Evolutionary conservation across 2,888 invertebrate species (phyloP).

Genomic region (Digitonthophagus gazella): DNA sequence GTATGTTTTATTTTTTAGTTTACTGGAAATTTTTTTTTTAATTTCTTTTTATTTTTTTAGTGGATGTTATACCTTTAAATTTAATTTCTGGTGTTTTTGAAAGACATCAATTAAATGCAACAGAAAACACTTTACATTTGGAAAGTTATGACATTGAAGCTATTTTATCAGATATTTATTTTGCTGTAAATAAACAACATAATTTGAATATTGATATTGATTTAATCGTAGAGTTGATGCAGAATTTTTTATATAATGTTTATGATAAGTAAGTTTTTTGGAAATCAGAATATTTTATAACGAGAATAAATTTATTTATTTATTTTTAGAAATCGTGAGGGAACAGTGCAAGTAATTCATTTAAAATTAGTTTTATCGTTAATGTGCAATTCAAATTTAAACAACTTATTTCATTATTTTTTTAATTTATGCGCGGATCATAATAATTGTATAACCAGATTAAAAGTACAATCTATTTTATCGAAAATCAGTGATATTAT

Average conservation of each 20-base stretch:
- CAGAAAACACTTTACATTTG: constrained; percentile 65
- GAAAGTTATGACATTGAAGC: constrained; percentile 69
- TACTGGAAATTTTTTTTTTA: constrained; percentile 7
- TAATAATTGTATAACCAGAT: constrained; percentile 69
- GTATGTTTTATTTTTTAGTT: constrained; percentile 53
- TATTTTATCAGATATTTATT: constrained; percentile 71
- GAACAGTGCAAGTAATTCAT: constrained; percentile 64
- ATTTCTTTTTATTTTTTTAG: constrained; percentile 33
- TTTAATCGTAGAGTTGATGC: constrained; percentile 61
- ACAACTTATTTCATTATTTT: constrained; percentile 65
- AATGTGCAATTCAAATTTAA: constrained; percentile 63
- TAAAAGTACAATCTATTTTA: constrained; percentile 61
- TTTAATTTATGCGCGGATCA: constrained; percentile 72
- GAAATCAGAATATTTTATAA: background rate
- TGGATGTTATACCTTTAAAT: constrained; percentile 48
- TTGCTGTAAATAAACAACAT: constrained; percentile 68
- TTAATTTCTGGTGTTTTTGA: constrained; percentile 70
- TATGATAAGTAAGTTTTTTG: constrained; percentile 68
- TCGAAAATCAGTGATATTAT: constrained; percentile 61
- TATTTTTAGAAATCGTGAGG: constrained; percentile 58
- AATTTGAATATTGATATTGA: constrained; percentile 62
- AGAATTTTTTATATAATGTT: constrained; percentile 65
- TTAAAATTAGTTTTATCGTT: constrained; percentile 67
- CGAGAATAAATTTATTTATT: background rate
- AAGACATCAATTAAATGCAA: constrained; percentile 66